Base-by-base conservation (phyloP, 2,113 vertebrate genomes). In the Sebastes fasciatus region DNA sequence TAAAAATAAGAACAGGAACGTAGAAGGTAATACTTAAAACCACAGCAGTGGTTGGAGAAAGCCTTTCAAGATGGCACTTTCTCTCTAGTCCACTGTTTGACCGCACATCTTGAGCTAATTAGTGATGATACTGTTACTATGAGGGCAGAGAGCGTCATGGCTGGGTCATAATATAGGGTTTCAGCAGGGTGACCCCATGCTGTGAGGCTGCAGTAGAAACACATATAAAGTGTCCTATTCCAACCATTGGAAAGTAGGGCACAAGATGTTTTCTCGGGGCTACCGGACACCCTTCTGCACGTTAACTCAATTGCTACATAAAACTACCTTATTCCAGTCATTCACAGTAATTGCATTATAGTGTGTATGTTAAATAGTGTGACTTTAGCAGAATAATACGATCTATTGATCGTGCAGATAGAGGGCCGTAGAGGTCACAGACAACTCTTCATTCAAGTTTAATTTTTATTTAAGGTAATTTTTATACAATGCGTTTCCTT, bases 81-180 rank as follows among this genome's bases (percentile, higher is more conserved):
- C 3, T 55, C 60, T 58, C 11, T 23, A 8, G 13, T 51, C 62
- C 55, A 14, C 51, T 64, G 64, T 77, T 75, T 82, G 45, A 73
- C 74, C 82, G 66, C 77, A 87, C 71, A 82, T 72, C 60, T 68
- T 85, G 82, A 66, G 74, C 73, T 72, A 67, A 84, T 86, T 75
- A 81, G 54, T 55, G 65, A 42, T 10, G 9, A 43, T 54, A 46
- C 65, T 40, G 17, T 82, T 67, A 46, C 43, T 61, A 62, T 86
- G 6, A 80, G 74, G 55, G 66, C 42, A 23, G 70, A 82, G 57
- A 86, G 55, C 19, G 12, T 84, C 64, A 68, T 64, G 54, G 54
- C 85, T 66, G 19, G 51, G 55, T 69, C 16, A 46, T 58, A 74
- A 70, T 87, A 73, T 46, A 74, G 16, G 45, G 19, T 81, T 88